Evolutionary conservation across 2,888 invertebrate species (phyloP).

Genomic region (Ceriagrion tenellum): DNA sequence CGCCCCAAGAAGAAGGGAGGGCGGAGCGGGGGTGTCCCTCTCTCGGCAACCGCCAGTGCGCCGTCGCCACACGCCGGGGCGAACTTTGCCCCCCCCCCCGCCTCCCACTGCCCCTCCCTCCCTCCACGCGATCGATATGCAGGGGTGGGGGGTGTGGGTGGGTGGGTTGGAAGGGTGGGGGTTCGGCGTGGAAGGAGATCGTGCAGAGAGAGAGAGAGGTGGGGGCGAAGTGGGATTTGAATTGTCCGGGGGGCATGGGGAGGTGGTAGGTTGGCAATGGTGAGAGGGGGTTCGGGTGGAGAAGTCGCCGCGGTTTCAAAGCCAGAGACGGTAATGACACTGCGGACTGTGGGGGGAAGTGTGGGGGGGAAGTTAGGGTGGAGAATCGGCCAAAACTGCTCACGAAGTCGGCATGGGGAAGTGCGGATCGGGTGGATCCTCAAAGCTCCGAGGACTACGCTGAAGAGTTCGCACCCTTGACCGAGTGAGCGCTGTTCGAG

Average conservation of each 20-base stretch:
- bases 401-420: not conserved
- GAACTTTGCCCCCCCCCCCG: conserved; percentile 15
- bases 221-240: not conserved
- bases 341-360: not conserved
- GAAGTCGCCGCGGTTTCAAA: conserved; percentile 27
- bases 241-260: not conserved
- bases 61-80: conserved; percentile 54
- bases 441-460: not conserved
- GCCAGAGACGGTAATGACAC: not conserved
- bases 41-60: not conserved
- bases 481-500: too few species aligned
- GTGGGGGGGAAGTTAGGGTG: not conserved
- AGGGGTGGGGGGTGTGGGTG: not conserved
- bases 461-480: too few species aligned
- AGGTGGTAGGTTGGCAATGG: not conserved
- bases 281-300: not conserved
- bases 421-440: not conserved
- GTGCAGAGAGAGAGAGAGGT: not conserved
- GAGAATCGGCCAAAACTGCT: not conserved
- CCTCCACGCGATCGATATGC: conserved; percentile 36
- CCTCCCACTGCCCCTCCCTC: not conserved
- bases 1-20: conserved; percentile 39
- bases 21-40: conserved; percentile 14
- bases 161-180: not conserved
- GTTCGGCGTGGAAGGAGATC: not conserved